Base-by-base conservation (phyloP, 2,113 vertebrate genomes). In the Phylloscopus whistleri region DNA sequence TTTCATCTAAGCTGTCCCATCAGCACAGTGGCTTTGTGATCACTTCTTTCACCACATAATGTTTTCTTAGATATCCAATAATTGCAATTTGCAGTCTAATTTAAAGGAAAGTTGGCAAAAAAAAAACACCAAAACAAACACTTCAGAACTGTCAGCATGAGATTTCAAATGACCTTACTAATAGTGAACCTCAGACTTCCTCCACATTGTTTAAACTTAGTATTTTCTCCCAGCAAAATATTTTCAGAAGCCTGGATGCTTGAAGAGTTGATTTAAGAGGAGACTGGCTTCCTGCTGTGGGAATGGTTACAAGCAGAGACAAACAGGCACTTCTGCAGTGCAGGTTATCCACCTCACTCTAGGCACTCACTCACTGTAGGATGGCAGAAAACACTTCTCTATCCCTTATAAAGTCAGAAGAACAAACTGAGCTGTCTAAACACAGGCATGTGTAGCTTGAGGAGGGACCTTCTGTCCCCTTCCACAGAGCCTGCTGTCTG, bases 381-480 rank as follows among this genome's bases (percentile, higher is more conserved):
- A 41, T 9, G 20, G 31, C 73, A 90, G 43, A 46, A 76, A 77
- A 66, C 22, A 8, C 20, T 85, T 66, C 31, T 80, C 49, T 31
- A 4, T 53, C 10, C 1, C 8, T 39, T 51, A 22, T 5, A 19
- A 66, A 53, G 26, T 9, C 39, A 24, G 43, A 72, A 93, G 30
- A 82, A 66, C 18, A 78, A 75, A 18, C 16, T 24, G 30, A 87
- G 23, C 35, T 23, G 16, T 8, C 18, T 53, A 23, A 81, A 46
- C 12, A 44, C 27, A 33, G 9, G 7, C 7, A 28, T 1, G 0
- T 18, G 7, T 10, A 85, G 26, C 14, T 88, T 0, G 0, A 67
- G 52, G 33, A 76, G 18, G 27, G 13, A 56, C 11, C 2, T 52
- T 44, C 31, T 28, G 14, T 44, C 7, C 33, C 7, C 11, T 80